A percentile compares a stretch with the other conserved stretches of the same genome.
These are phyloP conservation scores for Heteromurus nitidus DNA, from an alignment of 2,888 invertebrate species.

Conservation along the genomic window DNA sequence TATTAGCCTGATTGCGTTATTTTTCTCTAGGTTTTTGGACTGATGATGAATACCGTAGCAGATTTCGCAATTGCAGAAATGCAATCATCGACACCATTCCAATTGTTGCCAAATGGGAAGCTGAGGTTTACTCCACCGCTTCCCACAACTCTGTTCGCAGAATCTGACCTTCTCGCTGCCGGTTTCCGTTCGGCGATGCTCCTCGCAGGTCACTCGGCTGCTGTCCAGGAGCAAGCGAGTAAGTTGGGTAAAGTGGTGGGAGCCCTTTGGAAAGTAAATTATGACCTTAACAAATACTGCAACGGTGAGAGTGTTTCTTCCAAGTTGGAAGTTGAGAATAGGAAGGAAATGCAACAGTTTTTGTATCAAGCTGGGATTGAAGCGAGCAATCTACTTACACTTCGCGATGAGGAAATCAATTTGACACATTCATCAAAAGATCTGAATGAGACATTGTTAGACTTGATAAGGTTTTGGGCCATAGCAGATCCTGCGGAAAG, in stretches of 20 bases:
- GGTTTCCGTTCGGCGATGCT: constrained; percentile 57
- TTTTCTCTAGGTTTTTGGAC: constrained; percentile 51
- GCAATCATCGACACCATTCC: constrained; percentile 37
- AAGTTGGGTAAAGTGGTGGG: constrained; percentile 54
- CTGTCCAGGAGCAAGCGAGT: constrained; percentile 58
- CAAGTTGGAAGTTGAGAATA: constrained; percentile 42
- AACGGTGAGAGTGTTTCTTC: background rate
- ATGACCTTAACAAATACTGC: constrained; percentile 44
- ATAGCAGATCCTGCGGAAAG: constrained; percentile 50
- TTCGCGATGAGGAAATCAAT: constrained; percentile 39
- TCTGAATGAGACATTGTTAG: constrained; percentile 39
- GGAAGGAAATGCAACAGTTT: constrained; percentile 51
- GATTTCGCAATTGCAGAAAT: constrained; percentile 58
- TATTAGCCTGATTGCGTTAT: background rate
- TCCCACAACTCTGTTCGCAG: constrained; percentile 20
- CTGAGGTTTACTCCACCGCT: constrained; percentile 27
- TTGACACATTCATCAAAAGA: constrained; percentile 42
- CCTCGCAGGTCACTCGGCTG: constrained; percentile 55
- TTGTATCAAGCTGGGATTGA: constrained; percentile 44
- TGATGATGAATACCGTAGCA: constrained; percentile 61
- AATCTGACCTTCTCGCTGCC: constrained; percentile 47
- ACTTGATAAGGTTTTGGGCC: constrained; percentile 51
- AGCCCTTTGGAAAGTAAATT: constrained; percentile 59
- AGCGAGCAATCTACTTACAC: constrained; percentile 39
- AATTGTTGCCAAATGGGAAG: constrained; percentile 51